Conservation (phyloP, 2,888 invertebrate genomes). For the Chymomyza procnemis region DNA sequence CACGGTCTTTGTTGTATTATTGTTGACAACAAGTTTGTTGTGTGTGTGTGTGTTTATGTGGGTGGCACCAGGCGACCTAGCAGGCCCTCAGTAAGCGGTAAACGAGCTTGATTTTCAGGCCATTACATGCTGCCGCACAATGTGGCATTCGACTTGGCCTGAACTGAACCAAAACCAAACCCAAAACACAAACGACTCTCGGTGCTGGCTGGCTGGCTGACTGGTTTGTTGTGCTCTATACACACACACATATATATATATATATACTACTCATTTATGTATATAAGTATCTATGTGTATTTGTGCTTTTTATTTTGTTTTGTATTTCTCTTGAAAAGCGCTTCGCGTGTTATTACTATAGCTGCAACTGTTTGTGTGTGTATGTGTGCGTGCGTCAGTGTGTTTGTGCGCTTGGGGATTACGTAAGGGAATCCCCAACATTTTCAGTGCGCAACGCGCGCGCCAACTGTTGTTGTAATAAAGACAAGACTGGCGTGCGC, state of each 20-base stretch:
- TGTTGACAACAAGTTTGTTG: conserved; percentile 48
- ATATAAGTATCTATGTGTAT: background rate
- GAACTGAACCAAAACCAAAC: background rate
- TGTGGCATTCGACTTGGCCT: background rate
- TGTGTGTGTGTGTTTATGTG: conserved; percentile 25
- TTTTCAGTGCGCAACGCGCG: conserved; percentile 52
- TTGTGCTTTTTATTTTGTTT: conserved; percentile 43
- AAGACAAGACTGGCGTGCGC: background rate
- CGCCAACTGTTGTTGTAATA: conserved; percentile 36
- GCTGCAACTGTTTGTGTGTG: conserved; percentile 13
- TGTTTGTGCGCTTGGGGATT: conserved; percentile 66
- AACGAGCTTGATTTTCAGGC: conserved; percentile 66
- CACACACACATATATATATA: too few relatives aligned
- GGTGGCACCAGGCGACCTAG: conserved; percentile 19
- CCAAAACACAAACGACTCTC: background rate
- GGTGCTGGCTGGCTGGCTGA: conserved; percentile 11
- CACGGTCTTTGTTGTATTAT: conserved; percentile 36
- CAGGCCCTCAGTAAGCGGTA: conserved; percentile 2
- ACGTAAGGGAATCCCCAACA: conserved; percentile 77
- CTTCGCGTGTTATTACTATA: conserved; percentile 36
- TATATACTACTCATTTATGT: too few relatives aligned
- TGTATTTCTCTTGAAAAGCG: conserved; percentile 40
- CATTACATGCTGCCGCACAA: conserved; percentile 43
- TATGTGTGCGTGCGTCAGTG: conserved; percentile 22
- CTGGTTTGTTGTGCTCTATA: conserved; percentile 3